These are phyloP conservation scores for Ophraella communa DNA, from an alignment of 2,888 invertebrate genomes.

Conservation along the genomic window DNA sequence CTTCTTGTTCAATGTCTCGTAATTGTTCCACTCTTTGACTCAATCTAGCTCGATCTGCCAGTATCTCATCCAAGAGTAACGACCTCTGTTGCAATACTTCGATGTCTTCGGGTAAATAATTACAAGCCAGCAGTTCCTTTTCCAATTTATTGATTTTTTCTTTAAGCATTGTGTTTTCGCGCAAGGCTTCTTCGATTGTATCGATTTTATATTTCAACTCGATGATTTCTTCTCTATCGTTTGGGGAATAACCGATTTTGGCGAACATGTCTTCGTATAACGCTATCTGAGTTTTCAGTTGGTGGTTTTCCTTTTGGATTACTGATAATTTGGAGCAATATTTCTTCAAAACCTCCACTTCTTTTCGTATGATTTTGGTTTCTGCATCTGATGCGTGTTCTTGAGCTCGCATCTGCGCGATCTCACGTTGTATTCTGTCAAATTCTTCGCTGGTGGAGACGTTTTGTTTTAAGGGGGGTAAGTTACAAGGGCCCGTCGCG, in stretches of 20 bases:
- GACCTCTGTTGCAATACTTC: constrained; percentile 49
- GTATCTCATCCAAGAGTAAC: constrained; percentile 48
- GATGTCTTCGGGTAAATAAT: constrained; percentile 49
- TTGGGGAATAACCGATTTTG: constrained; percentile 21
- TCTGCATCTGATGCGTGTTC: constrained; percentile 47
- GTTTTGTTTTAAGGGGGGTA: background rate
- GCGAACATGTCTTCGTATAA: constrained; percentile 35
- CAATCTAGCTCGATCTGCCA: constrained; percentile 46
- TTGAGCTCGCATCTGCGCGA: constrained; percentile 45
- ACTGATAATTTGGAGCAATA: constrained; percentile 52
- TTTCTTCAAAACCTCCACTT: constrained; percentile 52
- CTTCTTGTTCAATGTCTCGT: constrained; percentile 45
- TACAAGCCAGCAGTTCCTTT: constrained; percentile 46
- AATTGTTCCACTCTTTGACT: constrained; percentile 46
- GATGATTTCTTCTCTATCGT: constrained; percentile 27
- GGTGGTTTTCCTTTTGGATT: constrained; percentile 53
- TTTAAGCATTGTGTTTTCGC: constrained; percentile 49
- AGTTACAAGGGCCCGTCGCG: constrained; percentile 4
- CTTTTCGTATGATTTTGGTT: constrained; percentile 51
- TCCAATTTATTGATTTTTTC: constrained; percentile 48
- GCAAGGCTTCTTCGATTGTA: constrained; percentile 37
- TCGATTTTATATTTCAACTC: constrained; percentile 38
- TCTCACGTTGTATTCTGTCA: constrained; percentile 48
- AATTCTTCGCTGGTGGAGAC: constrained; percentile 45
- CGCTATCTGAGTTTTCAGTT: constrained; percentile 42